Percentiles rank a stretch among this genome's conserved stretches.
phyloP scores from a whole-genome alignment of 30 jellyfish, hydroid and myxozoan species.

The Nemopilema nomurai region DNA sequence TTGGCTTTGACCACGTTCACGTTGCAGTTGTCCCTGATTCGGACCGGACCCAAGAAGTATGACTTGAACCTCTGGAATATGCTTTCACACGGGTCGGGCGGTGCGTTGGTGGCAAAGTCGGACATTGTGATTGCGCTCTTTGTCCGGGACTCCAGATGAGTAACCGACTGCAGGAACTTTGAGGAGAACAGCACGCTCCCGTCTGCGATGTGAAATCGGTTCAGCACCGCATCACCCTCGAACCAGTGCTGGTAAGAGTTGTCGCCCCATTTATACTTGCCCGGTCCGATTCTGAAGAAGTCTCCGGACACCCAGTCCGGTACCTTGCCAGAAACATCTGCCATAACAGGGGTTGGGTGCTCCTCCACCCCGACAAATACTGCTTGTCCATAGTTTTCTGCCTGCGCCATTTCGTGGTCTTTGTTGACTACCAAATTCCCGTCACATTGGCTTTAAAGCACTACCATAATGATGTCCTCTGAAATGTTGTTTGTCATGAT shows the following conservation, averaged over 20 bases:
- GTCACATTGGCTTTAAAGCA: too few relatives aligned
- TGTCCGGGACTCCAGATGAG: conserved; percentile 58
- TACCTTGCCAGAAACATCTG: conserved; percentile 35
- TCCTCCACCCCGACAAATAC: conserved; percentile 38
- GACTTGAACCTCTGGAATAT: conserved; percentile 52
- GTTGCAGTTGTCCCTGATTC: conserved; percentile 56
- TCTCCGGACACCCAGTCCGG: conserved; percentile 73
- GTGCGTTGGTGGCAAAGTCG: conserved; percentile 52
- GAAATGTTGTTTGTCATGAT: too few relatives aligned
- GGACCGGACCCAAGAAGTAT: conserved; percentile 41
- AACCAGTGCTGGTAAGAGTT: conserved; percentile 68
- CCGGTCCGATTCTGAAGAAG: conserved; percentile 70
- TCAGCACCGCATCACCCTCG: conserved; percentile 67
- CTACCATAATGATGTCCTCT: too few relatives aligned
- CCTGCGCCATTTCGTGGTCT: not conserved
- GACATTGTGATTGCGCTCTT: conserved; percentile 43
- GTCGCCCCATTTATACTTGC: conserved; percentile 73
- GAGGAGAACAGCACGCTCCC: conserved; percentile 57
- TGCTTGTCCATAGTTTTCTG: conserved; percentile 25
- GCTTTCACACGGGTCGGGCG: conserved; percentile 80
- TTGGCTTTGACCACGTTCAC: conserved; percentile 44
- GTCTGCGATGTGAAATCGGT: conserved; percentile 47
- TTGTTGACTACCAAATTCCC: too few relatives aligned
- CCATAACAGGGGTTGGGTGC: conserved; percentile 30
- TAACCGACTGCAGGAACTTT: conserved; percentile 29